These are phyloP conservation scores for Ptilodon capucinus DNA, from an alignment of 2,888 invertebrate species.

Conservation along the genomic window DNA sequence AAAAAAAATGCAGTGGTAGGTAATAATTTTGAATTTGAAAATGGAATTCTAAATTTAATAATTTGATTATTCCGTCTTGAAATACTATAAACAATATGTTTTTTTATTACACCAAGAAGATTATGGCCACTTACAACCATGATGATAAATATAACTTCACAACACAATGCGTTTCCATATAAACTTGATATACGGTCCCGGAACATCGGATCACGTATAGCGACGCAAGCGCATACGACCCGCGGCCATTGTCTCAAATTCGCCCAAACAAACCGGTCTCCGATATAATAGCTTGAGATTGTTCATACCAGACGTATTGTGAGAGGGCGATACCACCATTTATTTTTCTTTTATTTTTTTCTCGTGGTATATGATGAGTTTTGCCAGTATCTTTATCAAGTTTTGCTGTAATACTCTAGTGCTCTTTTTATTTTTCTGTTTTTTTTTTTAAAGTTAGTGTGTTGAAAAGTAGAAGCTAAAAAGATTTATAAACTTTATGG, in stretches of 20 bases:
- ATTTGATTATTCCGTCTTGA: background rate
- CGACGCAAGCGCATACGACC: conserved; percentile 26
- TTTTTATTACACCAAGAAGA: too few species aligned
- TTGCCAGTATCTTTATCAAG: too few species aligned
- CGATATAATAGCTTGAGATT: conserved; percentile 65
- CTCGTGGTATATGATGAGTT: background rate
- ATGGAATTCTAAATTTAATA: background rate
- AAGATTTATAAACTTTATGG: too few species aligned
- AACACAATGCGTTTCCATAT: conserved; percentile 19
- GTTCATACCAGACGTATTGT: conserved; percentile 33
- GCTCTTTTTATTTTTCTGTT: too few species aligned
- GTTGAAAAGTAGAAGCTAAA: too few species aligned
- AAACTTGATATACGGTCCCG: conserved; percentile 47
- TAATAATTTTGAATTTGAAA: background rate
- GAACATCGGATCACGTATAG: conserved; percentile 44
- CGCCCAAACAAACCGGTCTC: conserved; percentile 71
- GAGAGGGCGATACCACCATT: conserved; percentile 2
- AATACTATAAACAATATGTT: too few species aligned
- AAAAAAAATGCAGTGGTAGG: background rate
- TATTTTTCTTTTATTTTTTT: background rate
- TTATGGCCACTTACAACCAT: too few species aligned
- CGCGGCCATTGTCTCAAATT: conserved; percentile 73
- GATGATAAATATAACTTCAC: conserved; percentile 18
- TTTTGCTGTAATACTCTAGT: too few species aligned
- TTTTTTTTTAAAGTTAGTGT: too few species aligned